These are phyloP conservation scores for Thermophis baileyi DNA, from an alignment of 2,113 vertebrate species.

Conservation along the genomic window DNA sequence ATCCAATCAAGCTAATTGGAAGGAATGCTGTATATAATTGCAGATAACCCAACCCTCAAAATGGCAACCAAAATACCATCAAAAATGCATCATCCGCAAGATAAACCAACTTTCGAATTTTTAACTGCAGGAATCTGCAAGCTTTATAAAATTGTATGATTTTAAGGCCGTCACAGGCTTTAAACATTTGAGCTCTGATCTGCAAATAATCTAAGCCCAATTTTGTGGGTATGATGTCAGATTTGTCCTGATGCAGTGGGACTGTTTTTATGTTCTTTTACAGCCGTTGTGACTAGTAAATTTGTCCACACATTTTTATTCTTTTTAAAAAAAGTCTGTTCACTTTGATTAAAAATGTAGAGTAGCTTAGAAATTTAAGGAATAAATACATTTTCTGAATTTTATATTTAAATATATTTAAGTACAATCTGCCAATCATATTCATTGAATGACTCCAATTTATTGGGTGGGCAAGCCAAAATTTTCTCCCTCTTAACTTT, in stretches of 20 bases:
- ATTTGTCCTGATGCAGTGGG: neutral
- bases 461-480: neutral
- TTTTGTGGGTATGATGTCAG: neutral
- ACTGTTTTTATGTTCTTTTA: neutral
- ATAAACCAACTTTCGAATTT: neutral
- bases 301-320: neutral
- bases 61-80: neutral
- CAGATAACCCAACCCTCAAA: neutral
- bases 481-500: neutral
- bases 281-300: neutral
- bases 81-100: neutral
- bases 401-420: neutral
- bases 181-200: neutral
- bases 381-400: neutral
- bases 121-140: neutral
- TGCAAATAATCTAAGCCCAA: neutral
- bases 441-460: neutral
- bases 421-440: neutral
- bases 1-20: neutral
- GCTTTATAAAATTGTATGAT: neutral
- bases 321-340: neutral
- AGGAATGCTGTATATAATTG: neutral
- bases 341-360: neutral
- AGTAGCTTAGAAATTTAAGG: neutral
- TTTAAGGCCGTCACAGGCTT: neutral